Evolutionary conservation across 2,888 invertebrate species (phyloP).

Genomic region (Clitarchus hookeri): DNA sequence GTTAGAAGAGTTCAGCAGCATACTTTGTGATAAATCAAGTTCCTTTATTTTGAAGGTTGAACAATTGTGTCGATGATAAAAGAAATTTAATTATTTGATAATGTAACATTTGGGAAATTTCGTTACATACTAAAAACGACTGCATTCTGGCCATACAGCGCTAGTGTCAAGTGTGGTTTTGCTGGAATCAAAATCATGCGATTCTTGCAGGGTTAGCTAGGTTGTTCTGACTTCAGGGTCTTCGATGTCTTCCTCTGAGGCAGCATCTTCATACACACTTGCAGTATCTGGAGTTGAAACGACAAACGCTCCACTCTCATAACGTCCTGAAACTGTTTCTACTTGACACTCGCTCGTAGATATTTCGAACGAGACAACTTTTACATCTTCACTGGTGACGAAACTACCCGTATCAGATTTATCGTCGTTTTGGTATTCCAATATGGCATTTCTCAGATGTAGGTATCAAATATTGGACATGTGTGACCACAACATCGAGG

Average conservation of each 20-base stretch:
- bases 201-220: neutral
- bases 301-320: neutral
- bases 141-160: too few relatives aligned
- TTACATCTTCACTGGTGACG: neutral
- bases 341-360: neutral
- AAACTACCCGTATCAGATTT: neutral
- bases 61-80: too few relatives aligned
- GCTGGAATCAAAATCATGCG: neutral
- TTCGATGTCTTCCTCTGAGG: neutral
- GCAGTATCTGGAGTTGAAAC: neutral
- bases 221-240: neutral
- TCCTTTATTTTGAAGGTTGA: too few relatives aligned
- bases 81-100: too few relatives aligned
- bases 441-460: too few relatives aligned
- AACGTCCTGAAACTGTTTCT: constrained; percentile 1
- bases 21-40: too few relatives aligned
- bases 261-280: neutral
- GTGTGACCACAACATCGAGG: too few relatives aligned
- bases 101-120: too few relatives aligned
- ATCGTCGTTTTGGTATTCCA: neutral
- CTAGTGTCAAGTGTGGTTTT: neutral
- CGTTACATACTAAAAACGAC: too few relatives aligned
- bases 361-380: neutral
- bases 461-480: too few relatives aligned
- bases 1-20: too few relatives aligned